Base-by-base conservation (phyloP, 64 coral and sea anemone species). In the Exaiptasia diaphana region DNA sequence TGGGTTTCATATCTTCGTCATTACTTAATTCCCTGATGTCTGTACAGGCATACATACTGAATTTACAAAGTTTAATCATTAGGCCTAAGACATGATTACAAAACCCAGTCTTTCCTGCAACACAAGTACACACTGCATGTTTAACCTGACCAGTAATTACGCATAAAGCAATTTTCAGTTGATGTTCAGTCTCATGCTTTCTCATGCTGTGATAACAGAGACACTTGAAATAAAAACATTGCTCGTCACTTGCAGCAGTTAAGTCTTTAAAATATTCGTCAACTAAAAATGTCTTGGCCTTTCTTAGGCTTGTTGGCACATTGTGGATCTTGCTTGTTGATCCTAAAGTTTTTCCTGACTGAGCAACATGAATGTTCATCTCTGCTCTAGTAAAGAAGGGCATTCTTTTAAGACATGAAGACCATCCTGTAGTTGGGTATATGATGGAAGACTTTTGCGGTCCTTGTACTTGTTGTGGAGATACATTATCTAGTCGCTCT, bases 61-160 rank as follows among this genome's bases (percentile, higher is more conserved):
- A 36, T 32, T 86, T 77, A 38, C 83, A 86, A 5, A 86, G 57
- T 77, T 86, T 86, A 41, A 86, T 64, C 82, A 87, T 78, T 38
- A 87, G 14, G 5, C 44, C 85, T 46, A 87, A 25, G 20, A 78
- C 54, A 77, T 76, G 85, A 41, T 87, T 78, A 29, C 63, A 78
- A 78, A 78, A 78, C 14, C 85, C 85, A 78, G 12, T 53, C 34
- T 39, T 68, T 67, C 85, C 85, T 57, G 61, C 85, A 17, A 78
- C 42, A 53, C 83, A 87, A 26, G 73, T 53, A 53, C 83, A 87
- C 11, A 27, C 44, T 68, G 73, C 83, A 69, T 87, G 74, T 29
- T 77, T 87, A 2, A 87, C 83, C 27, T 33, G 38, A 27, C 73
- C 31, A 53, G 57, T 53, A 5, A 77, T 46, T 53, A 87, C 33